These are phyloP conservation scores for Eurois occulta DNA, from an alignment of 2,888 invertebrate genomes.

Conservation along the genomic window DNA sequence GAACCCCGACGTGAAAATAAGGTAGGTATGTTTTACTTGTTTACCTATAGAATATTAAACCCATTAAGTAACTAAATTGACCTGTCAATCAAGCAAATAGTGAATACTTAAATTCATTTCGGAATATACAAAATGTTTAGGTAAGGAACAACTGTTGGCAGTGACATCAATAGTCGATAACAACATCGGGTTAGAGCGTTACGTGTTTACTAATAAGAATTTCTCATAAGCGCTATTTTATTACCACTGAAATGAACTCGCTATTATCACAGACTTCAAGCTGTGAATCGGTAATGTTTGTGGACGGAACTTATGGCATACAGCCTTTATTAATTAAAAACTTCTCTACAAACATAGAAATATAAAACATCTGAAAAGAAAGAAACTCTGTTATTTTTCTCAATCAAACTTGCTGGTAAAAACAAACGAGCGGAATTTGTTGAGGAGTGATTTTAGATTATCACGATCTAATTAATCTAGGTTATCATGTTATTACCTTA, in stretches of 20 bases:
- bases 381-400: not conserved
- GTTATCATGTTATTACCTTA: conserved; percentile 29
- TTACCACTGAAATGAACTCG: conserved; percentile 38
- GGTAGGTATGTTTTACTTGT: conserved; percentile 3
- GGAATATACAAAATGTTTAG: conserved; percentile 31
- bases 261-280: conserved; percentile 37
- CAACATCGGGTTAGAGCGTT: conserved; percentile 50
- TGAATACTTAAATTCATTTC: conserved; percentile 19
- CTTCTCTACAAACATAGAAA: not conserved
- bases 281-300: conserved; percentile 33
- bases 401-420: not conserved
- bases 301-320: not conserved
- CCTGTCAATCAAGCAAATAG: conserved; percentile 32
- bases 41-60: conserved; percentile 17
- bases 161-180: conserved; percentile 56
- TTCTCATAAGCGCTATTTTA: conserved; percentile 55
- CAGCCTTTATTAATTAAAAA: conserved; percentile 1
- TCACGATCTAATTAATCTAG: conserved; percentile 20
- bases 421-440: not conserved
- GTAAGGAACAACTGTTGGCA: conserved; percentile 35
- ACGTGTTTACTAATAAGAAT: conserved; percentile 56
- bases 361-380: not conserved
- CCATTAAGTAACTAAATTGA: conserved; percentile 44
- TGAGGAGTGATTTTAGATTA: not conserved
- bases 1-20: conserved; percentile 10